Evolutionary conservation across 2,888 invertebrate species (phyloP), one percentile per base, ranked within the genome.

Genomic region (Ferrisia virgata): DNA sequence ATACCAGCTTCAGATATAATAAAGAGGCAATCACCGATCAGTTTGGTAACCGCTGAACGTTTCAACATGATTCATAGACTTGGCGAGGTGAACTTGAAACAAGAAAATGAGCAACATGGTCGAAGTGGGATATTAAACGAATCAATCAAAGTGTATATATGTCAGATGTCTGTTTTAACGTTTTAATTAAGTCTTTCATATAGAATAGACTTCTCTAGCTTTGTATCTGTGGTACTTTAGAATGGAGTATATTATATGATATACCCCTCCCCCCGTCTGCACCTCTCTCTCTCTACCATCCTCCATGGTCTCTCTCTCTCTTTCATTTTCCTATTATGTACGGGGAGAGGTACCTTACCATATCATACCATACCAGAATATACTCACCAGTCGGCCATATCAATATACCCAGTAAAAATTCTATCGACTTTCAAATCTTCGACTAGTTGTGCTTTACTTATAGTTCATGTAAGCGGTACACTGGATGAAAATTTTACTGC

Each of bases 121-220:
- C 83, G 47, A 72, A 83, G 76, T 83, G 72, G 76, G 83, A 83
- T 83, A 83, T 83, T 83, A 83, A 83, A 72, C 83, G 83, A 76
- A 83, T 83, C 83, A 83, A 83, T 83, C 83, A 83, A 83, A 83
- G 9, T 76, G 40, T 43, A 76, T 83, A 83, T 76, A 72, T 83
- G 83, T 83, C 83, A 83, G 83, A 43, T 43, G 83, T 83, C 83
- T 76, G 83, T 83, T 72, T 83, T 83, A 83, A 83, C 83, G 83
- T 83, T 83, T 83, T 83, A 83, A 83, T 83, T 83, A 83, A 83
- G 72, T 76, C 83, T 83, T 83, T 47, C 18, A n/a, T 72, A 22
- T 40, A 64, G 43, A 43, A 13, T 9, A 13, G 43, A 9, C 2
- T 43, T 9, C 8, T 18, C 4, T 18, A 53, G 22, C 1, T 53